Evolutionary conservation across 2,113 vertebrate genomes (phyloP).

Genomic region (Melanocharis versteri): DNA sequence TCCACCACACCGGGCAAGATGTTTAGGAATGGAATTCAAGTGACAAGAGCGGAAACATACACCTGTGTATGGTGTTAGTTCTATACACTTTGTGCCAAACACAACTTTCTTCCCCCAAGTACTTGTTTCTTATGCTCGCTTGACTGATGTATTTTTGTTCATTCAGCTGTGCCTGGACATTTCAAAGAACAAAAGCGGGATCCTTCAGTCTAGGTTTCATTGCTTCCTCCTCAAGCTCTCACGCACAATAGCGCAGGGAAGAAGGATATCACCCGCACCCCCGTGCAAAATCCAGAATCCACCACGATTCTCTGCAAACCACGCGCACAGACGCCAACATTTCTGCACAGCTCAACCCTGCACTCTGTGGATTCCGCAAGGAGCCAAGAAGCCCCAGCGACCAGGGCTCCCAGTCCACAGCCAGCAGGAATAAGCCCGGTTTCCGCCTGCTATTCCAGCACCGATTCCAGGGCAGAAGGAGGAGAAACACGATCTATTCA

Average conservation of each 20-base stretch:
- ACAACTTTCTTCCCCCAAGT: not conserved
- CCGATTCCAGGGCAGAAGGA: not conserved
- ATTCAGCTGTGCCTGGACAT: not conserved
- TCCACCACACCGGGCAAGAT: rapidly evolving
- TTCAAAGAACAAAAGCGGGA: not conserved
- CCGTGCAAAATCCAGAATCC: not conserved
- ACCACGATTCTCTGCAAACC: not conserved
- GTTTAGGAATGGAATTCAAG: not conserved
- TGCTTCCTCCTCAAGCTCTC: not conserved
- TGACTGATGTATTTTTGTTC: not conserved
- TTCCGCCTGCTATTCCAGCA: not conserved
- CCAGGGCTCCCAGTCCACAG: rapidly evolving
- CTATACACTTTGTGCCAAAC: rapidly evolving
- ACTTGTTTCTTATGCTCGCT: rapidly evolving
- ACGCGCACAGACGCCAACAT: not conserved
- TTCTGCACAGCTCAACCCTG: not conserved
- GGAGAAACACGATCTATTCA: not conserved
- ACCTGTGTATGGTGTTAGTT: rapidly evolving
- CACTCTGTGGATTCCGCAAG: not conserved
- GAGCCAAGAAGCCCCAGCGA: not conserved
- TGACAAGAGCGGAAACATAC: no score
- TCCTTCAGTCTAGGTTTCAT: not conserved
- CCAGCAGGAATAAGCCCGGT: not conserved
- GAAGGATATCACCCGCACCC: not conserved
- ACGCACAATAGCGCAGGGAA: not conserved